Base-by-base conservation (phyloP, 2,113 vertebrate genomes). In the Psittacara wagleri region DNA sequence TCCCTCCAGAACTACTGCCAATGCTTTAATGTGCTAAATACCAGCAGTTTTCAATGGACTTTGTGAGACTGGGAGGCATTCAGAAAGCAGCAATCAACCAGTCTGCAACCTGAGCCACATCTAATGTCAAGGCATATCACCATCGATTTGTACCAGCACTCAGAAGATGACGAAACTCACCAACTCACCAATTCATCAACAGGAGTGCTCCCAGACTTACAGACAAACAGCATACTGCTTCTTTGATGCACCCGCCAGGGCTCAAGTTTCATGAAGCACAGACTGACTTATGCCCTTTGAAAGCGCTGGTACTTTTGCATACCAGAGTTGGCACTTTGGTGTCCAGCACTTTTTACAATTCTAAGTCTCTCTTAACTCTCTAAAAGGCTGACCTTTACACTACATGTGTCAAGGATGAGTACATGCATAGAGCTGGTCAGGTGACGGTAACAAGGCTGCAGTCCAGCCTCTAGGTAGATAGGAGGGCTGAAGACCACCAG, bases 91-190 rank as follows among this genome's bases (percentile, higher is more conserved):
- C 29, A 78, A 57, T 14, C n/a, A 79, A 64, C 12, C 27, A 66
- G 64, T 17, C 4, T 79, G 41, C 27, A 84, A 73, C 17, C 13
- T 68, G 19, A 79, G 23, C 28, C 63, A 63, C 24, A 18, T 88
- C 62, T 55, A 16, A 57, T 4, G 6, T 23, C 3, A 0, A 72
- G 15, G 51, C 0, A 0, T 57, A n/a, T n/a, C 48, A 39, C 12
- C 16, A 39, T 24, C 17, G 18, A 44, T 70, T 69, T 90, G 17
- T 46, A 87, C 16, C 39, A 81, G 49, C 22, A 70, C 20, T 25
- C 54, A 37, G 19, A 23, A 19, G 43, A 39, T 12, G 11, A 89
- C 6, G 59, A 46, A 94, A 44, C 4, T 86, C 88, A 90, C 9
- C 9, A 67, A 1, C 4, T 86, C 88, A 90, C 10, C 9, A 67